Evolutionary conservation across 2,113 vertebrate genomes (phyloP).

Genomic region (Onychostoma macrolepis): DNA sequence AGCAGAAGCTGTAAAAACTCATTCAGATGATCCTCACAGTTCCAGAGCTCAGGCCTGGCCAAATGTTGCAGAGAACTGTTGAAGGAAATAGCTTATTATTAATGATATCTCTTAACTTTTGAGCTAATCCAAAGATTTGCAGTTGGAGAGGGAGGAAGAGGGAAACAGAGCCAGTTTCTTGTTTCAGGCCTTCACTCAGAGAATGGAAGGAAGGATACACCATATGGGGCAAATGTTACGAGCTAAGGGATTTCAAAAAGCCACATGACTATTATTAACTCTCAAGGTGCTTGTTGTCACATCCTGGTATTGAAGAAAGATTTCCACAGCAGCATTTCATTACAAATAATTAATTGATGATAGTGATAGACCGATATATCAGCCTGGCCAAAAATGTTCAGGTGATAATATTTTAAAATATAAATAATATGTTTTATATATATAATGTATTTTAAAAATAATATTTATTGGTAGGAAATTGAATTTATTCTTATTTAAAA

Average conservation of each 20-base stretch:
- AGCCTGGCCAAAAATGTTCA: not conserved
- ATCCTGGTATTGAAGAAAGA: slow-evolving; percentile 35
- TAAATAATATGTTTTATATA: not conserved
- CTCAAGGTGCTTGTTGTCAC: slow-evolving; percentile 30
- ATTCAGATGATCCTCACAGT: not conserved
- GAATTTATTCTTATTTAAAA: not conserved
- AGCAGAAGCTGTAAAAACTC: slow-evolving; percentile 18
- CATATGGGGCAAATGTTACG: slow-evolving; percentile 31
- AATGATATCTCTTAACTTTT: slow-evolving; percentile 11
- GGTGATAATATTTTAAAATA: not conserved
- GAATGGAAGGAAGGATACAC: slow-evolving; percentile 54
- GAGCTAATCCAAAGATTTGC: slow-evolving; percentile 1
- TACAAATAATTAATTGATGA: not conserved
- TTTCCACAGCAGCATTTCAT: not conserved
- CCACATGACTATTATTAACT: slow-evolving; percentile 32
- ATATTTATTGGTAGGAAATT: not conserved
- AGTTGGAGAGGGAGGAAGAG: not conserved
- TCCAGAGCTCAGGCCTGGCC: not conserved
- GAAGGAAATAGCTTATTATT: not conserved
- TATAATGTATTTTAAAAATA: not conserved
- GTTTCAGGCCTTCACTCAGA: slow-evolving; percentile 40
- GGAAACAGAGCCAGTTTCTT: slow-evolving; percentile 26
- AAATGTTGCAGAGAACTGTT: slow-evolving; percentile 8
- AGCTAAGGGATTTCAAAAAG: slow-evolving; percentile 47
- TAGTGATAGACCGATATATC: not conserved